Evolutionary conservation across 2,113 vertebrate genomes (phyloP).

Genomic region (Arothron firmamentum): DNA sequence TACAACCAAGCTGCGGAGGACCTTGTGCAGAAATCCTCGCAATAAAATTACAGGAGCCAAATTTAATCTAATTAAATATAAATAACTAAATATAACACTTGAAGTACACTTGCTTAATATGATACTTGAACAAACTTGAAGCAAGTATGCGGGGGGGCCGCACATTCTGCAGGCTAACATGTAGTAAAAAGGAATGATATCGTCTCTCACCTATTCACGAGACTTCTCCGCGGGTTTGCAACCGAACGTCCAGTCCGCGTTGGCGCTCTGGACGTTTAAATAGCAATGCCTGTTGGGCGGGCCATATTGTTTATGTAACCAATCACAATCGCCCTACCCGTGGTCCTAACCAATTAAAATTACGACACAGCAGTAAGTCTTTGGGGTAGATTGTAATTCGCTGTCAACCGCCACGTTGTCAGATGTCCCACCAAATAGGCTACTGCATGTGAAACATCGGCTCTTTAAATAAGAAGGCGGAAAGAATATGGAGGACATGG

Average conservation of each 20-base stretch:
- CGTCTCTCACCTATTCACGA: conserved; percentile 16
- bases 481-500: no score
- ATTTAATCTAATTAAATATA: not conserved
- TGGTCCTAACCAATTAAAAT: conserved; percentile 38
- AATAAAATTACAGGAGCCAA: no score
- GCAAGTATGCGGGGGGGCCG: no score
- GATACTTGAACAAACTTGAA: no score
- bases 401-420: conserved; percentile 78
- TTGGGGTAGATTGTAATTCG: conserved; percentile 56
- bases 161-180: not conserved
- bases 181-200: conserved; percentile 9
- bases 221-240: not conserved
- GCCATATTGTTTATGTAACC: not conserved
- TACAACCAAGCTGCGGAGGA: no score
- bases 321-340: conserved; percentile 20
- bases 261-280: conserved; percentile 68
- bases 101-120: no score
- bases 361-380: not conserved
- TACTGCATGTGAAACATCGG: no score
- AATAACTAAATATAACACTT: no score
- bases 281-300: conserved; percentile 32
- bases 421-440: conserved; percentile 28
- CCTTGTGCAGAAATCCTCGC: no score
- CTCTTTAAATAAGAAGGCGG: no score
- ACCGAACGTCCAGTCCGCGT: conserved; percentile 37